Percentiles rank a stretch among this genome's conserved stretches.
These are phyloP conservation scores for Nesogale talazaci DNA, from an alignment of 2,113 vertebrate genomes.

Conservation along the genomic window DNA sequence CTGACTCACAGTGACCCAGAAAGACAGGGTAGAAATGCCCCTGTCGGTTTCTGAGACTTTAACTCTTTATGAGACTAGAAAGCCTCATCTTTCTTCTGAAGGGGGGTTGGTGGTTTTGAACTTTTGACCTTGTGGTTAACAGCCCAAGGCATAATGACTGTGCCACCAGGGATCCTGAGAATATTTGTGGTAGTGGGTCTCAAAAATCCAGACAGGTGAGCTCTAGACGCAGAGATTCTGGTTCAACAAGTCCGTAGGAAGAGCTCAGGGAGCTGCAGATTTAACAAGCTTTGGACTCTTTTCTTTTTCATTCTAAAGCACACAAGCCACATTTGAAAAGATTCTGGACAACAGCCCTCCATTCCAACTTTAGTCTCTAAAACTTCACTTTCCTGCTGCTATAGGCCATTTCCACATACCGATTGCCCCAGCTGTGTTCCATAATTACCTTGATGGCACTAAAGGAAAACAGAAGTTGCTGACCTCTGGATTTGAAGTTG, in stretches of 20 bases:
- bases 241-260: background rate
- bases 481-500: background rate
- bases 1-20: too few relatives aligned
- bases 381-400: background rate
- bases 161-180: too few relatives aligned
- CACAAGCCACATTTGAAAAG: background rate
- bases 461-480: slow-evolving; percentile 7
- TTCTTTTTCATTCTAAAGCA: background rate
- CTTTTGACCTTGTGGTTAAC: too few relatives aligned
- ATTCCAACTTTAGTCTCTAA: background rate
- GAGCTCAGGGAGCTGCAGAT: background rate
- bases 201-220: background rate
- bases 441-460: background rate
- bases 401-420: background rate
- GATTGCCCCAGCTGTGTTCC: background rate
- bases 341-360: background rate
- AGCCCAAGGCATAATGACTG: too few relatives aligned
- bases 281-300: background rate
- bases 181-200: background rate
- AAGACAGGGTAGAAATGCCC: too few relatives aligned
- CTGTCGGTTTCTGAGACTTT: too few relatives aligned
- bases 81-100: too few relatives aligned
- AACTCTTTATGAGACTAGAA: too few relatives aligned
- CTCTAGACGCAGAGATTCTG: background rate
- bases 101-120: too few relatives aligned